Evolutionary conservation across 2,113 vertebrate genomes (phyloP), one percentile per base, ranked within the genome.

Genomic region (Noturus placidus): DNA sequence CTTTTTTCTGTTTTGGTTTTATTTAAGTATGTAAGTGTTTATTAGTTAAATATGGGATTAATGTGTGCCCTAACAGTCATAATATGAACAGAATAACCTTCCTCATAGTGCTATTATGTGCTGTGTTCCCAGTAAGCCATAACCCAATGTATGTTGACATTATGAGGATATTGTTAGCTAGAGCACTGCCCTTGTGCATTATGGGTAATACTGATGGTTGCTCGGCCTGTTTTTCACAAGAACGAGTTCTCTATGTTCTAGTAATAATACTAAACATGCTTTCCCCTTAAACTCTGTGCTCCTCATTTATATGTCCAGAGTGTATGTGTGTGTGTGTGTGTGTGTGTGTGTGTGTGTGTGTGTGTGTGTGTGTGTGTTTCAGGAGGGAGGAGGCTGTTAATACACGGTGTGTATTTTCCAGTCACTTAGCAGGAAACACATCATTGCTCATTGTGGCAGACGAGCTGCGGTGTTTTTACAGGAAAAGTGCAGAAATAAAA

Each of bases 401-500:
- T 96, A 97, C 96, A 97, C 95, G 96, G 96, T 95, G 91, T 96
- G 77, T 96, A 96, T 97, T 99, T 97, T 98, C 97, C 95, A 97
- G 96, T 94, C 95, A 96, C 94, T 93, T 90, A 93, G 94, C 96
- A 98, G 98, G 97, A 99, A 99, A 96, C 97, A 97, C 97, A 98
- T 98, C 97, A 98, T 87, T 89, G 96, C 94, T 97, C 95, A 97
- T 97, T 98, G 97, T 97, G 95, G 97, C 95, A 96, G 95, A 91
- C 92, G 92, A 93, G 63, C 56, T 87, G 92, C 90, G 19, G 91
- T 95, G 94, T 97, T 97, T 97, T 96, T 95, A 98, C 97, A 98
- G 97, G 97, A 98, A 81, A 99, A 97, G 96, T 95, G 94, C 96
- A 97, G 97, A 98, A 98, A 99, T 98, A 98, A 98, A 99, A 98